phyloP scores from a whole-genome alignment of 2,797 vertebrate species.

The Takifugu ocellatus region DNA sequence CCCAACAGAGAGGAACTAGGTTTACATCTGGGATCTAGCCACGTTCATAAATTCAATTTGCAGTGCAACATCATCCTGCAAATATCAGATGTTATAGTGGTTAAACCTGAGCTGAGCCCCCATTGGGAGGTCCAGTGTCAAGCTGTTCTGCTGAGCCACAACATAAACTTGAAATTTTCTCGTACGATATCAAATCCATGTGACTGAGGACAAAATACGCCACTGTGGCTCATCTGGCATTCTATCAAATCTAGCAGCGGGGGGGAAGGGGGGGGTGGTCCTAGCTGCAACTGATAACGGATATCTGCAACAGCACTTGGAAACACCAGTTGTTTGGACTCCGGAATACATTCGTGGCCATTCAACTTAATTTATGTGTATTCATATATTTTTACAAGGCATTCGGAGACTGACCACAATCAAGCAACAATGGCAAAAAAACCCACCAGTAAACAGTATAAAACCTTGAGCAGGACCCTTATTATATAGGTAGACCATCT shows the following conservation, averaged over 20 bases:
- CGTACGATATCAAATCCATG: slow-evolving; percentile 33
- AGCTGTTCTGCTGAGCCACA: slow-evolving; percentile 27
- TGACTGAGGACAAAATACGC: slow-evolving; percentile 7
- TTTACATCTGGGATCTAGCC: slow-evolving; percentile 58
- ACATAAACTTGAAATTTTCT: slow-evolving; percentile 14
- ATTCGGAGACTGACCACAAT: no score
- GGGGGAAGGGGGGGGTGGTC: slow-evolving; percentile 26
- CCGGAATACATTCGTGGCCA: slow-evolving; percentile 21
- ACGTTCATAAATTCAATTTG: slow-evolving; percentile 43
- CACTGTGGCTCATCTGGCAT: slow-evolving; percentile 40
- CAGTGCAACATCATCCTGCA: slow-evolving; percentile 31
- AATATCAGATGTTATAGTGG: slow-evolving; percentile 25
- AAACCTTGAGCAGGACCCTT: no score
- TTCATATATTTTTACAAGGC: no score
- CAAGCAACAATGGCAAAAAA: no score
- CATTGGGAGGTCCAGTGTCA: slow-evolving; percentile 35
- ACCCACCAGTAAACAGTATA: no score
- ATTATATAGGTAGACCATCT: no score
- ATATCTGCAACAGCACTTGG: no score
- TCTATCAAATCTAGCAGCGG: slow-evolving; percentile 53
- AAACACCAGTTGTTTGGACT: slow-evolving; percentile 47
- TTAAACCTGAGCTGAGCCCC: slow-evolving; percentile 43
- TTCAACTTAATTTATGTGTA: no score
- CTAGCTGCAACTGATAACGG: slow-evolving; percentile 43
- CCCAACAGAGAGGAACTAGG: slow-evolving; percentile 23